Evolutionary conservation across 1,140 invertebrate genomes (phyloP).

Genomic region (Lasioglossum albipes): DNA sequence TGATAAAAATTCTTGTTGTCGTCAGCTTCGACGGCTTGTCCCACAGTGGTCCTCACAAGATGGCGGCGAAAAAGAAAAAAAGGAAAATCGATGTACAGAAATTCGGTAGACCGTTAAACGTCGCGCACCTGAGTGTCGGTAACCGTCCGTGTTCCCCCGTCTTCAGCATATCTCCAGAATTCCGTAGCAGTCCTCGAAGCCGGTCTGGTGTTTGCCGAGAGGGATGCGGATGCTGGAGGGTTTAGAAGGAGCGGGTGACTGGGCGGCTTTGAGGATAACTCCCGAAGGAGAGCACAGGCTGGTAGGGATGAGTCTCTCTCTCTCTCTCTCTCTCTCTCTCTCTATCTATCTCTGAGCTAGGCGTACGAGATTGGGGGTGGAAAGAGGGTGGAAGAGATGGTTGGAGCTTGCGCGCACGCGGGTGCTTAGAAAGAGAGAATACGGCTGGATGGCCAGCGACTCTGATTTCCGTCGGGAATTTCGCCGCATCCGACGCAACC

Average conservation of each 20-base stretch:
- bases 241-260: slow-evolving; percentile 71
- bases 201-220: slow-evolving; percentile 74
- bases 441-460: slow-evolving; percentile 67
- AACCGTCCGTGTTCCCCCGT: background rate
- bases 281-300: slow-evolving; percentile 47
- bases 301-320: background rate
- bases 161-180: slow-evolving; percentile 63
- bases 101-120: background rate
- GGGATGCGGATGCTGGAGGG: slow-evolving; percentile 71
- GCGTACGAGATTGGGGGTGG: slow-evolving; percentile 16
- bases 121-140: background rate
- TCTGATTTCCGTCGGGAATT: slow-evolving; percentile 78
- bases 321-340: too few species aligned
- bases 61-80: too few species aligned
- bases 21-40: too few species aligned
- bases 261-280: slow-evolving; percentile 68
- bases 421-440: slow-evolving; percentile 58
- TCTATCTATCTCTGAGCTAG: too few species aligned
- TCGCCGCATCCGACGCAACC: slow-evolving; percentile 66
- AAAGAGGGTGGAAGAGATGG: background rate
- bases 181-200: slow-evolving; percentile 67
- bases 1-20: too few species aligned
- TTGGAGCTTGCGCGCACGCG: too few species aligned
- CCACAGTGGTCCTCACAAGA: too few species aligned
- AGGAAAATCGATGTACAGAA: background rate